Evolutionary conservation across 2,113 vertebrate genomes (phyloP).

Genomic region (Puma concolor): DNA sequence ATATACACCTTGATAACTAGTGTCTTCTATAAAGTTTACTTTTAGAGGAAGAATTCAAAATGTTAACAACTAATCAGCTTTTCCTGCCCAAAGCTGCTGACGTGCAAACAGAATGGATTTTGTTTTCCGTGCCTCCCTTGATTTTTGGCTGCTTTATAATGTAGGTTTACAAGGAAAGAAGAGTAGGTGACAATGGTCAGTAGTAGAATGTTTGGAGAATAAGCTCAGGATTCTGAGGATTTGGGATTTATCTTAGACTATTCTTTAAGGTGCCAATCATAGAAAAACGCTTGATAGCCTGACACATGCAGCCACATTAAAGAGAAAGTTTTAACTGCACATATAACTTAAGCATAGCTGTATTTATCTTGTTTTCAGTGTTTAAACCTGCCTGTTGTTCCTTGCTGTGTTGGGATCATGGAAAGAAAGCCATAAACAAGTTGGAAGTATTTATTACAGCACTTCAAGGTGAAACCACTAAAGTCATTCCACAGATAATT

Average conservation of each 20-base stretch:
- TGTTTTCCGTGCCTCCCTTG: not conserved
- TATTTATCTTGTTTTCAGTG: constrained; percentile 21
- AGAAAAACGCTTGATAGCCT: not conserved
- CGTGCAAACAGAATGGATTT: constrained; percentile 21
- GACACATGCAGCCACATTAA: not conserved
- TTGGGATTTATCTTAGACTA: not conserved
- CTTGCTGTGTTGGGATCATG: not conserved
- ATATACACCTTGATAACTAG: not conserved
- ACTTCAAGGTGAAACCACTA: constrained; percentile 43
- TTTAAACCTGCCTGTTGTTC: constrained; percentile 9
- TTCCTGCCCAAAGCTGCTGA: constrained; percentile 2
- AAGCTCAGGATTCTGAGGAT: not conserved
- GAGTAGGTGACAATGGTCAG: not conserved
- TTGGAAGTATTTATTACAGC: constrained; percentile 48
- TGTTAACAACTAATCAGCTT: constrained; percentile 54
- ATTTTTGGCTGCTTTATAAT: not conserved
- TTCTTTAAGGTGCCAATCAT: not conserved
- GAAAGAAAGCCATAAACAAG: constrained; percentile 34
- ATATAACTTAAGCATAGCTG: not conserved
- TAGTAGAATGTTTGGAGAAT: not conserved
- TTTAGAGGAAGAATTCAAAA: constrained; percentile 36
- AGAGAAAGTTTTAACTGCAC: not conserved
- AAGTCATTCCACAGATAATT: constrained; percentile 1
- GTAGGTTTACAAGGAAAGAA: not conserved
- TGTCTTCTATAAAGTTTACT: constrained; percentile 11